A percentile compares a stretch with the other conserved stretches of the same genome.
phyloP scores from a whole-genome alignment of 2,797 vertebrate genomes.

The Benthosema pterotum region DNA sequence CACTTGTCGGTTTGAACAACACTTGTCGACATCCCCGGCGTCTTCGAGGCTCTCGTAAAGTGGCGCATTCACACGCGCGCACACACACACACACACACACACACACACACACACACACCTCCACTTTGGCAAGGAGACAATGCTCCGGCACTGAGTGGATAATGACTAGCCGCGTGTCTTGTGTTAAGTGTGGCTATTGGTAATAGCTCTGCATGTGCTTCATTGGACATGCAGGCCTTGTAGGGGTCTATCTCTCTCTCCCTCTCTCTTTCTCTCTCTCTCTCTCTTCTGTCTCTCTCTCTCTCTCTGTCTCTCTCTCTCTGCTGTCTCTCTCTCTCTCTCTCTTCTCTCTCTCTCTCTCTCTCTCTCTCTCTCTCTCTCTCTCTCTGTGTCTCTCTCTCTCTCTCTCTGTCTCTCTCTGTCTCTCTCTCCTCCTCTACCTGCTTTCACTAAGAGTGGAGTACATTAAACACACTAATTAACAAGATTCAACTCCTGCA shows the following conservation, averaged over 20 bases:
- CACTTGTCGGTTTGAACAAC: slow-evolving; percentile 47
- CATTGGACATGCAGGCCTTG: slow-evolving; percentile 18
- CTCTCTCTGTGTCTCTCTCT: slow-evolving; percentile 3
- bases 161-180: slow-evolving; percentile 61
- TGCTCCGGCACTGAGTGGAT: slow-evolving; percentile 35
- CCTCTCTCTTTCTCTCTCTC: background rate
- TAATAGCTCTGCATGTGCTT: slow-evolving; percentile 52
- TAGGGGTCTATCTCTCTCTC: slow-evolving; percentile 20
- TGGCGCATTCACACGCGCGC: slow-evolving; percentile 4
- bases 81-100: too few relatives aligned
- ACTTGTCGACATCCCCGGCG: slow-evolving; percentile 47
- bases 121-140: slow-evolving; percentile 45
- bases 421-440: too few relatives aligned
- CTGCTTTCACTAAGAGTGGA: background rate
- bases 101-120: slow-evolving; percentile 26
- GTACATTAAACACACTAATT: slow-evolving; percentile 4
- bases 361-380: slow-evolving; percentile 5
- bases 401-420: slow-evolving; percentile 1
- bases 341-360: background rate
- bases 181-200: slow-evolving; percentile 44
- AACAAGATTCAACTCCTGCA: too few relatives aligned
- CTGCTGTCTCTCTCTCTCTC: background rate
- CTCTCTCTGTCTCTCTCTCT: slow-evolving; percentile 9
- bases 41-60: slow-evolving; percentile 33
- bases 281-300: background rate